phyloP scores from a whole-genome alignment of 2,113 vertebrate species.

The Neopipo cinnamomea region DNA sequence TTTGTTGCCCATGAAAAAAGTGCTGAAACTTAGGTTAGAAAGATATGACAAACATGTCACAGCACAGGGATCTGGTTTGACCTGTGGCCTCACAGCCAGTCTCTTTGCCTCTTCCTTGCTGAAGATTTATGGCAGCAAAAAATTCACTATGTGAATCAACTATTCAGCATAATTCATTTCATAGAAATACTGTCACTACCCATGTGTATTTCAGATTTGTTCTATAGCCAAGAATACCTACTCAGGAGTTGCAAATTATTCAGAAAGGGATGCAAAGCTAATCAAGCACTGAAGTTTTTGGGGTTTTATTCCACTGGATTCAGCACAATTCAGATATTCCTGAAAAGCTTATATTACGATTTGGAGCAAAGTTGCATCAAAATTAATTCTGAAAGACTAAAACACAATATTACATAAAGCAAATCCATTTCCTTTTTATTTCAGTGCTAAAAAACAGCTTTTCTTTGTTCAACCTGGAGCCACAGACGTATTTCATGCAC shows the following conservation, averaged over 20 bases:
- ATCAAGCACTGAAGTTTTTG: not conserved
- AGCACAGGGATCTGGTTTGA: not conserved
- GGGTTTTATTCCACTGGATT: not conserved
- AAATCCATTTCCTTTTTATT: not conserved
- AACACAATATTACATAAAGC: not conserved
- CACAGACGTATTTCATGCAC: not conserved
- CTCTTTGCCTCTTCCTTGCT: not conserved
- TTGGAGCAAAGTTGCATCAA: not conserved
- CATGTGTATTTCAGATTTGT: not conserved
- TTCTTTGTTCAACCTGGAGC: not conserved
- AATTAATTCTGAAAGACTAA: not conserved
- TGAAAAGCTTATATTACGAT: not conserved
- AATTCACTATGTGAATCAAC: not conserved
- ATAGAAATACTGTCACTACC: not conserved
- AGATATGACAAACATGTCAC: not conserved
- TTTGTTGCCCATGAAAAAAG: not conserved
- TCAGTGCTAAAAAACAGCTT: not conserved
- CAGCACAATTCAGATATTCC: not conserved
- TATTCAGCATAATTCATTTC: not conserved
- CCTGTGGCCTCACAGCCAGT: not conserved
- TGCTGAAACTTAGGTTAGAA: not conserved
- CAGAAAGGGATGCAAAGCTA: not conserved
- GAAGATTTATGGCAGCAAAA: not conserved
- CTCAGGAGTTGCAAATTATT: not conserved
- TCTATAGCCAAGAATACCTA: not conserved